Conservation (phyloP, 1,140 invertebrate species). For the Reticulitermes speratus region DNA sequence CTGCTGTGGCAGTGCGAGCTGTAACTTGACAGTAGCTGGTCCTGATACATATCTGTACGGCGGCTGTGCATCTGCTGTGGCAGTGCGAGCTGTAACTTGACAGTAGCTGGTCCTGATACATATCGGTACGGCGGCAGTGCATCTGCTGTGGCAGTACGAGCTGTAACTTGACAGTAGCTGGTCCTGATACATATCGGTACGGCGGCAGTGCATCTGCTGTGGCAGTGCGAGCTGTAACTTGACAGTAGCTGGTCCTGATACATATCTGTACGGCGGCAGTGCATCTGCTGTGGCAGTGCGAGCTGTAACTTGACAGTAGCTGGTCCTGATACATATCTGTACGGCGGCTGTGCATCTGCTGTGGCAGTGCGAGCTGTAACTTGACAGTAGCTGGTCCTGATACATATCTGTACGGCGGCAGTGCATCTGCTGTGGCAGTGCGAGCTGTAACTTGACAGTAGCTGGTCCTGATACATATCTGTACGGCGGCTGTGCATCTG, state of each 20-base stretch:
- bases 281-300: not conserved
- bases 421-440: not conserved
- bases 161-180: too few species aligned
- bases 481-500: not conserved
- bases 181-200: not conserved
- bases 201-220: not conserved
- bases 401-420: not conserved
- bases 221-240: too few species aligned
- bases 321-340: not conserved
- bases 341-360: not conserved
- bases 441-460: too few species aligned
- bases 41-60: not conserved
- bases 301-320: too few species aligned
- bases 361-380: too few species aligned
- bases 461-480: not conserved
- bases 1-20: not conserved
- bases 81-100: too few species aligned
- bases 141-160: not conserved
- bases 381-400: not conserved
- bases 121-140: not conserved
- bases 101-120: not conserved
- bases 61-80: not conserved
- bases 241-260: not conserved
- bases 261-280: not conserved
- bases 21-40: too few species aligned